Conservation (phyloP, 2,888 invertebrate genomes). For the Esperia sulphurella region DNA sequence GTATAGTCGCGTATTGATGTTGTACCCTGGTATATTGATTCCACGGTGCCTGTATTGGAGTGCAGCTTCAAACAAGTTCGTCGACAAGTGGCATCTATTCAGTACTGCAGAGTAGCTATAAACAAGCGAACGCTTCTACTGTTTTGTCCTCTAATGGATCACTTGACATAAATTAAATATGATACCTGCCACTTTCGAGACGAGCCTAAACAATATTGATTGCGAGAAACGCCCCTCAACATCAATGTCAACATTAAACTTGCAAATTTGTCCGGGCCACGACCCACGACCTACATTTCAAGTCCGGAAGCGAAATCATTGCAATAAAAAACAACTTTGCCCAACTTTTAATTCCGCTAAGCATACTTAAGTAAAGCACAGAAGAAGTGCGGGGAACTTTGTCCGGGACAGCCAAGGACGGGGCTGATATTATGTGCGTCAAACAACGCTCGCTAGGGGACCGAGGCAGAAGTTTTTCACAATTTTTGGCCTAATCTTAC, state of each 20-base stretch:
- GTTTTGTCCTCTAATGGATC: too few species aligned
- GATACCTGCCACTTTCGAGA: not conserved
- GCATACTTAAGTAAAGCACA: conserved; percentile 48
- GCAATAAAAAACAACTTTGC: conserved; percentile 40
- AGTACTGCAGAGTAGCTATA: too few species aligned
- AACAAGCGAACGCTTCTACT: too few species aligned
- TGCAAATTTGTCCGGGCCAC: conserved; percentile 13
- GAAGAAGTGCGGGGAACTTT: conserved; percentile 35
- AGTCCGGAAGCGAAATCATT: conserved; percentile 29
- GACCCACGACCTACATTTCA: conserved; percentile 17
- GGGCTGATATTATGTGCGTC: conserved; percentile 34
- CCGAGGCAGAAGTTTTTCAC: conserved; percentile 48
- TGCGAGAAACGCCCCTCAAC: not conserved
- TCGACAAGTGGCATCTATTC: too few species aligned
- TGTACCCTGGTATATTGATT: too few species aligned
- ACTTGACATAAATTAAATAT: not conserved
- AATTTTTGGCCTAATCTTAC: conserved; percentile 61
- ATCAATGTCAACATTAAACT: conserved; percentile 12
- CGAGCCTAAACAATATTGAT: not conserved
- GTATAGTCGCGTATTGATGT: too few species aligned
- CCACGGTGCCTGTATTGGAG: too few species aligned
- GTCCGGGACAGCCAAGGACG: conserved; percentile 20
- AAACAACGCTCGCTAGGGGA: conserved; percentile 36
- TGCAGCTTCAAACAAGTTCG: too few species aligned
- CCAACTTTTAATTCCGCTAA: conserved; percentile 49